A percentile compares a stretch with the other conserved stretches of the same genome.
Evolutionary conservation across 2,888 invertebrate genomes (phyloP).

Genomic region (Nemoura dubitans): DNA sequence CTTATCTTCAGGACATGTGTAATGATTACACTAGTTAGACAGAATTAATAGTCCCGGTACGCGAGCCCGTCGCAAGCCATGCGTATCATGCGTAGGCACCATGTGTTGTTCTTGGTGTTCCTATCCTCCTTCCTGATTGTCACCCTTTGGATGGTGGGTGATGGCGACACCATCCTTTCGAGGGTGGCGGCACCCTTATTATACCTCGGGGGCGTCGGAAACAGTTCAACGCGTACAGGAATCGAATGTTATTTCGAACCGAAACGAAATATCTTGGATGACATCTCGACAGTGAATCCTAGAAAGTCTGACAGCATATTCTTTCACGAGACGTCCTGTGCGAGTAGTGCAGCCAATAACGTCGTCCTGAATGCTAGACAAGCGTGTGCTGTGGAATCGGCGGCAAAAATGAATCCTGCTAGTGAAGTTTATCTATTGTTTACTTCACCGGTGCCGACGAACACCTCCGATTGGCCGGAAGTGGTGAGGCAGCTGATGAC

Average conservation of each 20-base stretch:
- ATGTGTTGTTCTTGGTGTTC: not conserved
- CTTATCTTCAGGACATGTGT: too few relatives aligned
- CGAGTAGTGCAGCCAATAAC: constrained; percentile 54
- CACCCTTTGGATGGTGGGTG: constrained; percentile 39
- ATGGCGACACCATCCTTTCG: constrained; percentile 28
- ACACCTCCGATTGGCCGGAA: constrained; percentile 42
- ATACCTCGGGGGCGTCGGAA: constrained; percentile 29
- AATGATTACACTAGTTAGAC: too few relatives aligned
- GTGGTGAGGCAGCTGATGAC: constrained; percentile 56
- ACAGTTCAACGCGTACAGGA: constrained; percentile 10
- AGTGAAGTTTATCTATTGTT: constrained; percentile 67
- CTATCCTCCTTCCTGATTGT: constrained; percentile 35
- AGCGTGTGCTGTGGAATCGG: constrained; percentile 75
- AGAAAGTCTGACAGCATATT: constrained; percentile 61
- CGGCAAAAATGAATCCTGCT: constrained; percentile 68
- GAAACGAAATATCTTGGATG: constrained; percentile 19
- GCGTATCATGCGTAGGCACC: not conserved
- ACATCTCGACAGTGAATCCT: constrained; percentile 24
- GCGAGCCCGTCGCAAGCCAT: not conserved
- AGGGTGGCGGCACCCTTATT: constrained; percentile 39
- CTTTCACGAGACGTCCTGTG: constrained; percentile 74
- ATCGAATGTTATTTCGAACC: constrained; percentile 46
- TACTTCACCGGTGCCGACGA: constrained; percentile 60
- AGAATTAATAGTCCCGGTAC: too few relatives aligned
- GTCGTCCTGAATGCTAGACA: constrained; percentile 54